Base-by-base conservation (phyloP, 37 sponge, comb jelly and placozoan genomes). In the Chondrilla cf. caribensis region DNA sequence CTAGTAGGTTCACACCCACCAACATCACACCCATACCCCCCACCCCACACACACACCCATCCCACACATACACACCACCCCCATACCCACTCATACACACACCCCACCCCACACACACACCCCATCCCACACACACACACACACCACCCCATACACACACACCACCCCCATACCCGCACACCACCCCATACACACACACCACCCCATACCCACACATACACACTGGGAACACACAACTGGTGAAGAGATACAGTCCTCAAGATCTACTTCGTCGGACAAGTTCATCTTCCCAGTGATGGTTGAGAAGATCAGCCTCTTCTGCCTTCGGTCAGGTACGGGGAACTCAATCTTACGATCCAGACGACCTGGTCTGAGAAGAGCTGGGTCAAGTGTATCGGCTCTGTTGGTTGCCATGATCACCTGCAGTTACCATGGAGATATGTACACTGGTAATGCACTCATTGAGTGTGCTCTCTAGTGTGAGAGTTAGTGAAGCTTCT, bases 401-500 rank as follows among this genome's bases (percentile, higher is more conserved):
- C 99, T 77, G 87, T 98, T 98, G 0, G 99, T 98, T 6, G 99
- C 99, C 99, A 98, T 98, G 44, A 98, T 95, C 8, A 98, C 99
- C 96, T 96, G 57, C 22, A 60, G 58, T 28, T n/a, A 28, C 22
- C 21, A 19, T 37, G 26, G 55, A 47, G 14, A 36, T 8, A 39
- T 15, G 62, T 21, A 24, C 15, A 67, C 31, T 29, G 71, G 15
- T 15, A 15, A 55, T 18, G 18, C 18, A 55, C 18, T 55, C 15
- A 21, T 15, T 55, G 58, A 21, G 58, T 18, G 18, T 55, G 18
- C 58, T 21, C 18, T 18, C 15, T 18, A 2, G 32, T 70, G 71
- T 31, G 71, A 70, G 5, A 26, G 26, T 21, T 29, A 21, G 21
- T n/a, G n/a, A n/a, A n/a, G n/a, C n/a, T n/a, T n/a, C n/a, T n/a